Conservation (phyloP, 2,797 vertebrate genomes). For the Rhadinocentrus ornatus region DNA sequence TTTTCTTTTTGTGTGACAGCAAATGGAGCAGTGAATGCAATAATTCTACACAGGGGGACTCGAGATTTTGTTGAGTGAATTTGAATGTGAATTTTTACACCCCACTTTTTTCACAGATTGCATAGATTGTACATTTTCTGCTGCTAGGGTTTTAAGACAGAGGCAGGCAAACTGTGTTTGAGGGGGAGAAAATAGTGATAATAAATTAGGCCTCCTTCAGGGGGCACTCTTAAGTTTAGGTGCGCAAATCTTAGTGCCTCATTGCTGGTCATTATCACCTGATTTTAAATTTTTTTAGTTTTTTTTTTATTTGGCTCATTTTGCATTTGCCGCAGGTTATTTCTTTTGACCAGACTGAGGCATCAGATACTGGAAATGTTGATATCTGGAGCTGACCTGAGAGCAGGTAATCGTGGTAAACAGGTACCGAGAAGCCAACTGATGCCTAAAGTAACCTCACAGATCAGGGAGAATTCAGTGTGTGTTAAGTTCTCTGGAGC, state of each 20-base stretch:
- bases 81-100: conserved; percentile 82
- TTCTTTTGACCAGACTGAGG: conserved; percentile 31
- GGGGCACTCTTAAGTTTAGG: conserved; percentile 64
- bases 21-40: conserved; percentile 81
- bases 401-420: conserved; percentile 16
- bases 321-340: background rate
- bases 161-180: conserved; percentile 56
- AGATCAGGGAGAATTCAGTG: background rate
- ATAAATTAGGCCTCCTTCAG: conserved; percentile 69
- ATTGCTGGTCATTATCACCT: conserved; percentile 54
- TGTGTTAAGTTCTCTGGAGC: conserved; percentile 31
- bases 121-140: conserved; percentile 78
- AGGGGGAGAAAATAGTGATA: conserved; percentile 55
- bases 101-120: conserved; percentile 44
- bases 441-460: background rate
- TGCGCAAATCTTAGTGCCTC: conserved; percentile 74
- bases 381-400: conserved; percentile 37
- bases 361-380: conserved; percentile 22
- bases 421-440: conserved; percentile 16
- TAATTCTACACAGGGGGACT: conserved; percentile 77
- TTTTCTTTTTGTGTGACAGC: conserved; percentile 62
- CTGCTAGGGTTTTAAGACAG: conserved; percentile 69
- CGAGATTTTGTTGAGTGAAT: conserved; percentile 75
- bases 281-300: conserved; percentile 14
- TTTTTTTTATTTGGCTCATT: conserved; percentile 19